Evolutionary conservation across 2,797 vertebrate genomes (phyloP), one percentile per base, ranked within the genome.

Genomic region (Sphenopsis melanotis): DNA sequence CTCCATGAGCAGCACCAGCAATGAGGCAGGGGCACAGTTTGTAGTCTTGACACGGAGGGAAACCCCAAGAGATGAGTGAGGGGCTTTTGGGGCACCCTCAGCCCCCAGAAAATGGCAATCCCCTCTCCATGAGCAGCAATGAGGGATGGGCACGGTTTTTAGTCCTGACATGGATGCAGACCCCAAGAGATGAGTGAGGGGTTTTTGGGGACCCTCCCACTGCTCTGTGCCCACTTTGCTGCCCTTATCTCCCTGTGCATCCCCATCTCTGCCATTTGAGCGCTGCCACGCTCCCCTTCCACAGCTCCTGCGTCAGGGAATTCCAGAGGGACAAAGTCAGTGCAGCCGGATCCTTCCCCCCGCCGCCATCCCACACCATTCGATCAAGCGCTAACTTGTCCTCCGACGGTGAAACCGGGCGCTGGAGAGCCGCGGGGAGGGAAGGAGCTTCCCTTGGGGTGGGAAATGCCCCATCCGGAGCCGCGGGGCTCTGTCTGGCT

Each of bases 241-340:
- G 55, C 61, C 57, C 55, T 53, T 29, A 30, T 85, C 87, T 72
- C 87, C 84, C 2, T 2, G 22, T 11, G 66, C 66, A 5, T 57
- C 39, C 32, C n/a, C 1, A 44, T 26, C 82, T 1, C 27, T 42
- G 72, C 88, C 86, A 13, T 74, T 56, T 63, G 36, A 90, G 86
- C 9, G 74, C 39, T 71, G 89, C 91, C 94, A 87, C 12, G 77
- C 72, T 77, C 44, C 7, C 69, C 72, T 77, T 32, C 88, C n/a
- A 8, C 90, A 69, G 63, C 8, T 95, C 93, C 93, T 95, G 90
- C 86, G 92, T 94, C 90, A 93, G 83, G 96, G 93, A 95, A 95
- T 94, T 96, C 94, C 94, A 94, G 83, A 96, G 57, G 92, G 88
- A 86, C 90, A 93, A 95, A 94, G 93, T 95, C 95, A 95, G 93